Evolutionary conservation across 64 coral and sea anemone genomes (phyloP), one percentile per base, ranked within the genome.

Genomic region (Montipora efflorescens): DNA sequence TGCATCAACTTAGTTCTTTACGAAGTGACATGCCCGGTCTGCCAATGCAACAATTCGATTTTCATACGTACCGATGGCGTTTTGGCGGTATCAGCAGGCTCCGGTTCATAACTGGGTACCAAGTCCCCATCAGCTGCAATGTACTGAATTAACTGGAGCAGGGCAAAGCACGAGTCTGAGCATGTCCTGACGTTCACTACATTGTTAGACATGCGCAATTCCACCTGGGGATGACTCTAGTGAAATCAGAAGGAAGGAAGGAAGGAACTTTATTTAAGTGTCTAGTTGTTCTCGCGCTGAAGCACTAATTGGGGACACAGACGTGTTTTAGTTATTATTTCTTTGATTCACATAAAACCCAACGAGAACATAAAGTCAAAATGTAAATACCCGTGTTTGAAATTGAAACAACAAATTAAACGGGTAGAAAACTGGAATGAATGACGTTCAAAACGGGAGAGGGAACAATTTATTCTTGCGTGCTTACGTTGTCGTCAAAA

Each of bases 191-290:
- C 80, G 55, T 96, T 83, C 0, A 99, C 77, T 59, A 89, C 96
- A 64, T 99, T 99, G 28, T 95, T 99, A 3, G 97, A 99, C 92
- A 99, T 96, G 89, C 91, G 95, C 83, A 99, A 84, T 77, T 95
- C 89, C 11, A 88, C 46, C 83, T 94, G 95, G 1, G 97, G 97
- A 18, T 93, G 95, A 45, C 90, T 88, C 96, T 98, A 48, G 16
- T 93, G 7, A 87, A 57, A 64, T 18, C 3, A 47, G 48, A 57
- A 3, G 1, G n/a, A 36, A 36, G 36, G 36, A 36, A 36, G 36
- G 36, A 36, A 36, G 36, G 36, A 36, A 36, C 36, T 36, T 36
- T 36, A 36, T 36, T 36, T 36, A 36, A 36, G 36, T 36, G 36
- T 36, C 36, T 36, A 36, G 36, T 36, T 36, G 36, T 36, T 36